Base-by-base conservation (phyloP, 2,797 vertebrate genomes). In the Parambassis ranga region DNA sequence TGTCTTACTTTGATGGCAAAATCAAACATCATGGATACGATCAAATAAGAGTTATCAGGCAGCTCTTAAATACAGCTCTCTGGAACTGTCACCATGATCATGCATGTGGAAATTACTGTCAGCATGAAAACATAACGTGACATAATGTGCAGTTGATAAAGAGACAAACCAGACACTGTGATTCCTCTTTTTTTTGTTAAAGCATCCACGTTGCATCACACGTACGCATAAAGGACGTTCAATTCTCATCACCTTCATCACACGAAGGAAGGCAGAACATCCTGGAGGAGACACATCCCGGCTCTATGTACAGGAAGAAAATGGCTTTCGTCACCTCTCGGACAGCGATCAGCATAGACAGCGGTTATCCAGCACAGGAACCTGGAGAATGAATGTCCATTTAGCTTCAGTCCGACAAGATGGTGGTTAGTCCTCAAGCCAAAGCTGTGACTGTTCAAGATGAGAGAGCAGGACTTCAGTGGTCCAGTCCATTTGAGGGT, bases 321-420 rank as follows among this genome's bases (percentile, higher is more conserved):
- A 89, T 91, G 90, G 89, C 90, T 93, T 91, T 71, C 74, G 70
- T 84, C 85, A 53, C 32, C 24, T 76, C 49, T 71, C 65, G 32
- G 49, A 50, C 56, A 22, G n/a, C n/a, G n/a, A n/a, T n/a, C 10
- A 18, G 66, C 53, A 50, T 43, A 3, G 1, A 44, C 44, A 19
- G 59, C 1, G 26, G 28, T 37, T 47, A 11, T 61, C 46, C 68
- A 69, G 52, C 65, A 63, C 38, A 65, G 53, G 35, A 26, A 65
- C 0, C 36, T 59, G 20, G 27, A 46, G 35, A 39, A 26, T 32
- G 18, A 46, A 70, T 32, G 51, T 72, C 38, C 41, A 18, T 42
- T 67, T 66, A 39, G 50, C 37, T 46, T 66, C 20, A 0, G 59
- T 50, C 48, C 42, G 43, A 31, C 47, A 32, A n/a, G n/a, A n/a